Conservation (phyloP, 2,888 invertebrate species). For the Cordylochernes scorpioides region DNA sequence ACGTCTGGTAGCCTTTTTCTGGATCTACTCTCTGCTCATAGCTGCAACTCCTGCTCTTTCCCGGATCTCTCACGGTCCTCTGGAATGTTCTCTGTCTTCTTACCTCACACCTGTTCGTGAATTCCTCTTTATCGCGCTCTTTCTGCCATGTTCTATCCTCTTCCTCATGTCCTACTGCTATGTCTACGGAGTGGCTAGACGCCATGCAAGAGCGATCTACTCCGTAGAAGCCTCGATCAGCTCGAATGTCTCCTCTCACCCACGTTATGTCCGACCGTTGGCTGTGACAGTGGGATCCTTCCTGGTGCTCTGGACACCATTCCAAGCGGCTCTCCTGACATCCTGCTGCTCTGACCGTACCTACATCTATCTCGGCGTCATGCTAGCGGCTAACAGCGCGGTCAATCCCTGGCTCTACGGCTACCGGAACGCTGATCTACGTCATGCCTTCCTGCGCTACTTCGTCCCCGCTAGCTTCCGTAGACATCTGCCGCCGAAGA, state of each 20-base stretch:
- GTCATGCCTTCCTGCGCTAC: slow-evolving; percentile 31
- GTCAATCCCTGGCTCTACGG: slow-evolving; percentile 38
- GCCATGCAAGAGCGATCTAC: slow-evolving; percentile 34
- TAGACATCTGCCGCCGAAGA: too few species aligned
- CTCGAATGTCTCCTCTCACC: slow-evolving; percentile 17
- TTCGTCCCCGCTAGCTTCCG: too few species aligned
- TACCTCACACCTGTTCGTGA: slow-evolving; percentile 30
- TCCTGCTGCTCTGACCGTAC: slow-evolving; percentile 21
- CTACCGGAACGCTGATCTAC: slow-evolving; percentile 33
- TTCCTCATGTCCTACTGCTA: slow-evolving; percentile 34
- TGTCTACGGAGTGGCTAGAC: slow-evolving; percentile 34
- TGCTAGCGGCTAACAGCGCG: slow-evolving; percentile 31
- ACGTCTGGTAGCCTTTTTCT: slow-evolving; percentile 30
- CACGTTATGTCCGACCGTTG: slow-evolving; percentile 33
- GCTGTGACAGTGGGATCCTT: slow-evolving; percentile 35
- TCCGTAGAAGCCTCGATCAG: slow-evolving; percentile 29
- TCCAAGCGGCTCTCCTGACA: slow-evolving; percentile 26
- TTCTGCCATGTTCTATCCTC: slow-evolving; percentile 32
- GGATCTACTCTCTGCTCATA: slow-evolving; percentile 31
- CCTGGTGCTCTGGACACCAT: slow-evolving; percentile 33
- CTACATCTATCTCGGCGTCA: slow-evolving; percentile 31
- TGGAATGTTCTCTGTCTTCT: too few species aligned
- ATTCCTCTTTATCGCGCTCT: slow-evolving; percentile 32
- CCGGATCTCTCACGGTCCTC: slow-evolving; percentile 23
- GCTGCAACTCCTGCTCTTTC: slow-evolving; percentile 31